Evolutionary conservation across 1,140 invertebrate genomes (phyloP).

Genomic region (Schlechtendalia chinensis): DNA sequence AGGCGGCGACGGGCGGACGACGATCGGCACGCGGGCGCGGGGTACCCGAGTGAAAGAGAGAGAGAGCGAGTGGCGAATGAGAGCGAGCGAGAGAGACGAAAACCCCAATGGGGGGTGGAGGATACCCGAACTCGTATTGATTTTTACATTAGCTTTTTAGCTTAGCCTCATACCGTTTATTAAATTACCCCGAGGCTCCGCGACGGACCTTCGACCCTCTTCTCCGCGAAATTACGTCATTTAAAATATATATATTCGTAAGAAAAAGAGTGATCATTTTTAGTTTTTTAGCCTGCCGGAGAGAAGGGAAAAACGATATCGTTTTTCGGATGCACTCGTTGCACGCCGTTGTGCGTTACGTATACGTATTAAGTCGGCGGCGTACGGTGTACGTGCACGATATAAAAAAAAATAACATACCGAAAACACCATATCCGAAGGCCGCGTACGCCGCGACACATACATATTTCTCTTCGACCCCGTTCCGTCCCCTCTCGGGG

Average conservation of each 20-base stretch:
- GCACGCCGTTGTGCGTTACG: background rate
- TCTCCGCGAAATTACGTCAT: constrained; percentile 40
- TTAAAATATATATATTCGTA: constrained; percentile 30
- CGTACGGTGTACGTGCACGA: background rate
- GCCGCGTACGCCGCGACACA: background rate
- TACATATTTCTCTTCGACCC: background rate
- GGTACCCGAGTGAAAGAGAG: too few species aligned
- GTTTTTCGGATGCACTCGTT: background rate
- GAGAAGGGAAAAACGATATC: background rate
- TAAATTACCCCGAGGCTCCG: constrained; percentile 44
- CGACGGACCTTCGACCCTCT: constrained; percentile 33
- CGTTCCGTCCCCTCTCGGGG: too few species aligned
- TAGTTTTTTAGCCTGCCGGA: background rate
- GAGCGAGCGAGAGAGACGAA: constrained; percentile 9
- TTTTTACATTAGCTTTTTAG: constrained; percentile 50
- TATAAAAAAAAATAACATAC: background rate
- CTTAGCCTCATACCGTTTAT: constrained; percentile 47
- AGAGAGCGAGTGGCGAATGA: too few species aligned
- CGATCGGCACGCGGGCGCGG: too few species aligned
- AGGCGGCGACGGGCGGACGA: background rate
- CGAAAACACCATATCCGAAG: background rate
- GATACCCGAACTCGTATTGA: constrained; percentile 47
- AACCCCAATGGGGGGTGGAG: constrained; percentile 3
- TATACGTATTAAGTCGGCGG: too few species aligned
- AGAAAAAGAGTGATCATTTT: constrained; percentile 16